Evolutionary conservation across 2,888 invertebrate species (phyloP), one percentile per base, ranked within the genome.

Genomic region (Platycnemis pennipes): DNA sequence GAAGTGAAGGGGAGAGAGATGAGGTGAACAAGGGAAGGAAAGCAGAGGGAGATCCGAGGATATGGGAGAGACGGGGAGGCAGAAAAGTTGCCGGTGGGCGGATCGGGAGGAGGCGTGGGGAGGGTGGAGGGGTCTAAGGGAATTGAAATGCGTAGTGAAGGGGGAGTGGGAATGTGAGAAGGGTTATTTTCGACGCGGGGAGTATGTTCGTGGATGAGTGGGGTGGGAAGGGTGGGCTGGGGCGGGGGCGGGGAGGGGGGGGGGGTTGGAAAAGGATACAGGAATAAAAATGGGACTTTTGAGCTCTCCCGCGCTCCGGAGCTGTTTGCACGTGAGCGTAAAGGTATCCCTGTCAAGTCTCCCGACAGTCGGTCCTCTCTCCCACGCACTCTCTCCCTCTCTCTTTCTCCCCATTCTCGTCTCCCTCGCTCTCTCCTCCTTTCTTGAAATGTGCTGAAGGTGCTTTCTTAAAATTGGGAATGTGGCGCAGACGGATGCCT

Each of bases 101-200:
- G 13, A 3, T 0, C 26, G 63, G 22, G n/a, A 26, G 19, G 26
- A 26, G 19, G 63, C 26, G 26, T 26, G 3, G n/a, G 26, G 77
- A 0, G 77, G 13, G 37, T 8, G 37, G 2, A 26, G 63, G 63
- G 16, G 63, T 26, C 5, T 63, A 4, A 26, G 77, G 77, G 77
- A 77, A 77, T 77, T 37, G 77, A 77, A 77, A 77, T 77, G 77
- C 37, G 77, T 77, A 16, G 77, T 77, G 37, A 16, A 77, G 77
- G 26, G 0, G 69, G 69, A 77, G 69, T 16, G 77, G 37, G 37
- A 77, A 77, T 77, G 77, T 77, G 77, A 77, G 77, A 77, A 31
- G 77, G 77, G 31, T 77, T 77, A 77, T 37, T 77, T 13, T 77
- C 77, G 77, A 11, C 77, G 77, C 37, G 37, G 13, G 49, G 49